Conservation (phyloP, 2,888 invertebrate genomes). For the Bugulina stolonifera region DNA sequence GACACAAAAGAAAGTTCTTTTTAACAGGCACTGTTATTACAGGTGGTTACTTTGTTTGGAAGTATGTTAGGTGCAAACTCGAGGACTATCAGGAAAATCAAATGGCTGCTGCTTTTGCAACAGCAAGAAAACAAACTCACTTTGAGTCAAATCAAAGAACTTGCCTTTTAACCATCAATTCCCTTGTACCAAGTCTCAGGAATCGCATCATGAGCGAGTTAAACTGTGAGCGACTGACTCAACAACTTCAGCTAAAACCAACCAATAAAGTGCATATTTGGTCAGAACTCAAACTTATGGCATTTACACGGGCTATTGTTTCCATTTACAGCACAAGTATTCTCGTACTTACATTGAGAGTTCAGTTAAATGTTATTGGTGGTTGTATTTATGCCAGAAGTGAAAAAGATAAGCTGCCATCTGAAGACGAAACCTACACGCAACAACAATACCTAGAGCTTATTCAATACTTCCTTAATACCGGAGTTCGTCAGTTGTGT, state of each 20-base stretch:
- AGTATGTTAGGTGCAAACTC: not conserved
- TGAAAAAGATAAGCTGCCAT: not conserved
- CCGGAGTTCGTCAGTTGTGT: not conserved
- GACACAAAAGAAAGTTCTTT: not conserved
- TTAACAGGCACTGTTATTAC: not conserved
- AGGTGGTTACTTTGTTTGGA: not conserved
- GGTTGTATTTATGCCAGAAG: not conserved
- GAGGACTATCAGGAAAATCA: not conserved
- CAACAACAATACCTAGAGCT: slow-evolving; percentile 4
- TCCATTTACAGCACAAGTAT: slow-evolving; percentile 17
- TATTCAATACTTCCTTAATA: not conserved
- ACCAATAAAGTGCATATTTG: slow-evolving; percentile 11
- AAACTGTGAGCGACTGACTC: slow-evolving; percentile 1
- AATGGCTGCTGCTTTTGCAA: slow-evolving; percentile 19
- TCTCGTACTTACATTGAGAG: not conserved
- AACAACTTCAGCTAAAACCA: slow-evolving; percentile 17
- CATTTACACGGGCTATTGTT: slow-evolving; percentile 2
- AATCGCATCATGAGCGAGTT: not conserved
- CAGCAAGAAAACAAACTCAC: slow-evolving; percentile 15
- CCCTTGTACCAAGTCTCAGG: slow-evolving; percentile 3
- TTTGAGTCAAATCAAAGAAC: slow-evolving; percentile 22
- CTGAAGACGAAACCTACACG: not conserved
- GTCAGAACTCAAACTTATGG: slow-evolving; percentile 7
- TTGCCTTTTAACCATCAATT: not conserved
- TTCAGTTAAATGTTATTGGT: slow-evolving; percentile 17